Evolutionary conservation across 1,140 invertebrate genomes (phyloP).

Genomic region (Rhopalosiphum padi): DNA sequence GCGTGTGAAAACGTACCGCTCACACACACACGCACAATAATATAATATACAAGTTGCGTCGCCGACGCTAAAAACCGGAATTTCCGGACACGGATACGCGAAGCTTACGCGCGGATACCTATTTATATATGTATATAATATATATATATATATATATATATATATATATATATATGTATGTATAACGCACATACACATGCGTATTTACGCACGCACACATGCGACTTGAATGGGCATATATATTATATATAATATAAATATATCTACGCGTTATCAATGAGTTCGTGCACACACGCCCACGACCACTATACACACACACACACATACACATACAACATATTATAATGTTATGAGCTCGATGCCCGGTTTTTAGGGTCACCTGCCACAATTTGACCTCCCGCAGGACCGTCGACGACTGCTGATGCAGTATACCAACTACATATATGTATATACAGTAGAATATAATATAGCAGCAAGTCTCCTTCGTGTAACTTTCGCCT

Average conservation of each 20-base stretch:
- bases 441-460: not conserved
- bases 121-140: not conserved
- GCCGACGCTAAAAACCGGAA: slow-evolving; percentile 47
- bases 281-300: slow-evolving; percentile 50
- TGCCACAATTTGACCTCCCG: slow-evolving; percentile 49
- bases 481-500: slow-evolving; percentile 24
- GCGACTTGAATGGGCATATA: slow-evolving; percentile 31
- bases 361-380: slow-evolving; percentile 54
- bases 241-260: not conserved
- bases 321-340: not conserved
- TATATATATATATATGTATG: not conserved
- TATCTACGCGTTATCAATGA: slow-evolving; percentile 43
- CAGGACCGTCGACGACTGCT: not conserved
- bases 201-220: not conserved
- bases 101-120: slow-evolving; percentile 10
- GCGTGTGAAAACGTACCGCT: slow-evolving; percentile 46
- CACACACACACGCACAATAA: not conserved
- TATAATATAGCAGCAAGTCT: not conserved
- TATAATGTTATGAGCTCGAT: slow-evolving; percentile 16
- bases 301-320: slow-evolving; percentile 8
- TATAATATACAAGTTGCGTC: not conserved
- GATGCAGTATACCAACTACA: not conserved
- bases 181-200: not conserved
- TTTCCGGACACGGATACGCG: slow-evolving; percentile 46
- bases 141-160: not conserved